phyloP scores from a whole-genome alignment of 2,113 vertebrate species.

The Myiopsitta monachus region DNA sequence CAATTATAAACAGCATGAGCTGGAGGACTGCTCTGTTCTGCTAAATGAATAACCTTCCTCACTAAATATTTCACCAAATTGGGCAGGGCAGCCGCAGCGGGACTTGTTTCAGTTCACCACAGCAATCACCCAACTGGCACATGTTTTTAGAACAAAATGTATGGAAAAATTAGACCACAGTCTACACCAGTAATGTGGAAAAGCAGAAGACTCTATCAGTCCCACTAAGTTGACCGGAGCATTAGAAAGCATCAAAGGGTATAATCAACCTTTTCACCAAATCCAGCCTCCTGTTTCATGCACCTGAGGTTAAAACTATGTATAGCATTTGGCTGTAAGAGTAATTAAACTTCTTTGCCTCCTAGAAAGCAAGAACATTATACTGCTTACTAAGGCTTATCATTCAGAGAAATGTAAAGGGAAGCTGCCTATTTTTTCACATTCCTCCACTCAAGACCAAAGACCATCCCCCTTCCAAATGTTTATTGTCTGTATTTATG shows the following conservation, averaged over 20 bases:
- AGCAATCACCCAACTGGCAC: neutral
- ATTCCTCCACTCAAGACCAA: neutral
- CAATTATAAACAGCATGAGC: conserved; percentile 59
- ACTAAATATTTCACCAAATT: conserved; percentile 25
- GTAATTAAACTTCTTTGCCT: neutral
- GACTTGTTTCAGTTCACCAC: neutral
- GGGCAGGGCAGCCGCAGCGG: neutral
- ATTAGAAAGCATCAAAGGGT: neutral
- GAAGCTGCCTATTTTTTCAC: neutral
- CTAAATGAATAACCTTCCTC: conserved; percentile 52
- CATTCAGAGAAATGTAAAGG: neutral
- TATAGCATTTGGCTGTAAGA: neutral
- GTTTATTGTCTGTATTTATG: neutral
- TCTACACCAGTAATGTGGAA: neutral
- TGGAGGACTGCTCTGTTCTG: neutral
- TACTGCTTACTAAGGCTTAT: neutral
- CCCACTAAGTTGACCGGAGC: neutral
- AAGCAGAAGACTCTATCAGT: neutral
- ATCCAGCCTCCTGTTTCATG: neutral
- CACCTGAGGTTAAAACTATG: neutral
- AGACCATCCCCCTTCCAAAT: neutral
- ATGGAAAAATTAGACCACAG: neutral
- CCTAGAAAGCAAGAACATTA: neutral
- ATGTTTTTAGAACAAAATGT: neutral
- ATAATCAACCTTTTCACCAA: neutral